Base-by-base conservation (phyloP, 2,797 vertebrate species). In the Crocidura indochinensis region DNA sequence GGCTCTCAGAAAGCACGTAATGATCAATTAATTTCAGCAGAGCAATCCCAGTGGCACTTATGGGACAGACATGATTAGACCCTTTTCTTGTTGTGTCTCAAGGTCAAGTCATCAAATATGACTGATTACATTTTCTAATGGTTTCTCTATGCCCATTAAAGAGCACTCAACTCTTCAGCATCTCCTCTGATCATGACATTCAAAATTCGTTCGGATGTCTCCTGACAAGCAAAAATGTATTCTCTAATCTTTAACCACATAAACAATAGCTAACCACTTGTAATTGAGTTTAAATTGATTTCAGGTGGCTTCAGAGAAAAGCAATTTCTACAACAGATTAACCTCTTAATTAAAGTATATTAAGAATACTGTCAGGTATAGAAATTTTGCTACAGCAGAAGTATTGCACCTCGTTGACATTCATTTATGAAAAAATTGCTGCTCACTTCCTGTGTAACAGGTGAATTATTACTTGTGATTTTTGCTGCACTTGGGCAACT, bases 261-360 rank as follows among this genome's bases (percentile, higher is more conserved):
- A 98, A 98, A 98, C 98, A 98, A 98, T 98, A 97, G 97, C 97
- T 98, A 98, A 98, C 96, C 97, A 87, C 97, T 98, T 97, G 95
- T 98, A 98, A 98, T 98, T 98, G 97, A 92, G 96, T 98, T 98
- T 97, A 98, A 98, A 98, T 98, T 98, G 98, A 98, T 98, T 98
- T 98, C 98, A 98, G 98, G 98, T 98, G 98, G 98, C 97, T 98
- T 98, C 96, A 97, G 97, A 98, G 98, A 97, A 98, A 98, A 98
- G 98, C 97, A 98, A 98, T 98, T 98, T 98, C 97, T 98, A 93
- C 96, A 98, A 96, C 94, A 98, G 96, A 98, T 98, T 98, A 98
- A 98, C 98, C 98, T 98, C 98, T 98, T 98, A 98, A 98, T 98
- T 98, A 98, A 97, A 97, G 96, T 97, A 97, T 97, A 98, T 98